These are phyloP conservation scores for Naja naja DNA, from an alignment of 2,113 vertebrate genomes.

Conservation along the genomic window DNA sequence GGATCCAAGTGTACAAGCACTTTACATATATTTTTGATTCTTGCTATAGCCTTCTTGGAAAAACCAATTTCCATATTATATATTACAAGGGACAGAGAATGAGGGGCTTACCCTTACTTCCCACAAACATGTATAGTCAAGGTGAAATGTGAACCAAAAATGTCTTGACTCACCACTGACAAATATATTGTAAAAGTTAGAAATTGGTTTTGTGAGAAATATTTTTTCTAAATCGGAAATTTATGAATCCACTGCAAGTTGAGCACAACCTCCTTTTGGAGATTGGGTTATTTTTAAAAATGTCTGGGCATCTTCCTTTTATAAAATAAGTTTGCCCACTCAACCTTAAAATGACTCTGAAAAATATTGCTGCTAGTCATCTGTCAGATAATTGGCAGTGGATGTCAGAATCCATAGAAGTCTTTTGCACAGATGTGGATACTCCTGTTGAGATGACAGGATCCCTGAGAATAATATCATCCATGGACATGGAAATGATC, in stretches of 20 bases:
- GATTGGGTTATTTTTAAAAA: neutral
- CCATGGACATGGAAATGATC: neutral
- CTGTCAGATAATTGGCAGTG: neutral
- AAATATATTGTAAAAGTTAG: neutral
- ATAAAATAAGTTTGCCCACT: neutral
- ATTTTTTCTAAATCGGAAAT: neutral
- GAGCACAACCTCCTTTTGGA: neutral
- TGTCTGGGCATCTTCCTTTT: no score
- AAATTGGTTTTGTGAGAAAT: neutral
- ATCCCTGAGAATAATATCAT: neutral
- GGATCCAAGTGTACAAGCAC: neutral
- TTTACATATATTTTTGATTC: neutral
- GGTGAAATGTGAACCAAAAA: neutral
- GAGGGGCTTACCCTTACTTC: neutral
- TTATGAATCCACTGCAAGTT: neutral
- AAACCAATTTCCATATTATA: neutral
- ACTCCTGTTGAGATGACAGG: neutral
- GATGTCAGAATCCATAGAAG: neutral
- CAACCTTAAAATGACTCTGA: neutral
- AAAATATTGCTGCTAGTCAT: neutral
- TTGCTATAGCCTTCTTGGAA: neutral
- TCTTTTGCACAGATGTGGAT: neutral
- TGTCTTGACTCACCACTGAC: neutral
- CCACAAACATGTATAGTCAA: neutral
- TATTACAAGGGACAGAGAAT: neutral